A percentile compares a stretch with the other conserved stretches of the same genome.
Conservation (phyloP, 2,888 invertebrate genomes). For the Eristalis intricaria region DNA sequence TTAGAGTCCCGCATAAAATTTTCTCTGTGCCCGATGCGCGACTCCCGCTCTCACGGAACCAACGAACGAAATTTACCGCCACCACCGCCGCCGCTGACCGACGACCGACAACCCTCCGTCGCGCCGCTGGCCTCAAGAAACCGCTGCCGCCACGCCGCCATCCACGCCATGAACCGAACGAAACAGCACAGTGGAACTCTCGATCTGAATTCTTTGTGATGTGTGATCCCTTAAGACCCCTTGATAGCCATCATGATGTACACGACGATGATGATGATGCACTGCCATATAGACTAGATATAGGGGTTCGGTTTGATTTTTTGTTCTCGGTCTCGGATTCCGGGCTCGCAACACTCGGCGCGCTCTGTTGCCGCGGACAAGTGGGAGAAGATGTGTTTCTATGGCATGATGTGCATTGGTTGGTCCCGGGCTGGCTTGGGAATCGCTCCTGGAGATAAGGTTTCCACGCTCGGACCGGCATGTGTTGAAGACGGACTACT, state of each 20-base stretch:
- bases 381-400: neutral
- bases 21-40: slow-evolving; percentile 70
- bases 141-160: neutral
- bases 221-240: slow-evolving; percentile 71
- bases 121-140: slow-evolving; percentile 31
- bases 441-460: neutral
- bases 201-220: slow-evolving; percentile 71
- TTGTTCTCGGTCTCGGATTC: slow-evolving; percentile 37
- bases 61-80: slow-evolving; percentile 42
- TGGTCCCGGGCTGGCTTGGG: neutral
- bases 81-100: slow-evolving; percentile 42
- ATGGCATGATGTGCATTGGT: neutral
- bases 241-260: slow-evolving; percentile 60
- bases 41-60: slow-evolving; percentile 71
- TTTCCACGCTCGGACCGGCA: neutral
- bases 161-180: slow-evolving; percentile 14
- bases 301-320: slow-evolving; percentile 66
- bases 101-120: slow-evolving; percentile 23
- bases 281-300: slow-evolving; percentile 54
- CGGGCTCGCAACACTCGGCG: neutral
- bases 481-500: neutral
- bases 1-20: slow-evolving; percentile 82
- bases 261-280: slow-evolving; percentile 46
- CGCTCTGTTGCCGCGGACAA: neutral
- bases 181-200: slow-evolving; percentile 59